phyloP scores from a whole-genome alignment of 2,797 vertebrate genomes.

The Cyprinella venusta region DNA sequence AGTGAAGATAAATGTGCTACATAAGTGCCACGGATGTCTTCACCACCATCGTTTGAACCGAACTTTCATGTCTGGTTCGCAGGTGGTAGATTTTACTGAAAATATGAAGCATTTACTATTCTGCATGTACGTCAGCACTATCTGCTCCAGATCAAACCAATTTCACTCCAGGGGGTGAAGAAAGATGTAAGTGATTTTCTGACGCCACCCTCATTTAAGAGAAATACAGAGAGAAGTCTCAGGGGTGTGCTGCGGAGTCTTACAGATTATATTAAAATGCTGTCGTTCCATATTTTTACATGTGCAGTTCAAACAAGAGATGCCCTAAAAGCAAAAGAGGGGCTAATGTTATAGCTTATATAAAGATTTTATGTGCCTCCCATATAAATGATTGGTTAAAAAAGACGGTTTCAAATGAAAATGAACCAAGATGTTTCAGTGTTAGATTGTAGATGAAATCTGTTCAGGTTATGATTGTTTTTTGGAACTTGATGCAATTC shows the following conservation, averaged over 20 bases:
- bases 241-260: conserved; percentile 3
- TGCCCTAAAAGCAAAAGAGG: conserved; percentile 4
- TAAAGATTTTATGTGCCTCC: conserved; percentile 10
- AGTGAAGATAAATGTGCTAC: conserved; percentile 15
- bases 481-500: background rate
- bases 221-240: conserved; percentile 10
- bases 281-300: conserved; percentile 6
- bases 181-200: conserved; percentile 40
- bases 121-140: conserved; percentile 32
- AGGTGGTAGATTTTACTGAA: conserved; percentile 20
- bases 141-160: conserved; percentile 46
- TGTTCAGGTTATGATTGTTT: background rate
- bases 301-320: conserved; percentile 1
- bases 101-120: conserved; percentile 35
- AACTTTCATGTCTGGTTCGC: conserved; percentile 19
- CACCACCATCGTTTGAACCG: background rate
- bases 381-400: background rate
- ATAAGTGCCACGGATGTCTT: background rate
- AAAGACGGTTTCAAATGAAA: background rate
- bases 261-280: conserved; percentile 32
- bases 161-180: conserved; percentile 26
- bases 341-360: conserved; percentile 27
- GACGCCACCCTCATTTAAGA: conserved; percentile 33
- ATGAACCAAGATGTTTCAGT: conserved; percentile 4
- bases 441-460: background rate